Evolutionary conservation across 92 coral and sea anemone genomes (phyloP).

Genomic region (Umimayanthus kanabou): DNA sequence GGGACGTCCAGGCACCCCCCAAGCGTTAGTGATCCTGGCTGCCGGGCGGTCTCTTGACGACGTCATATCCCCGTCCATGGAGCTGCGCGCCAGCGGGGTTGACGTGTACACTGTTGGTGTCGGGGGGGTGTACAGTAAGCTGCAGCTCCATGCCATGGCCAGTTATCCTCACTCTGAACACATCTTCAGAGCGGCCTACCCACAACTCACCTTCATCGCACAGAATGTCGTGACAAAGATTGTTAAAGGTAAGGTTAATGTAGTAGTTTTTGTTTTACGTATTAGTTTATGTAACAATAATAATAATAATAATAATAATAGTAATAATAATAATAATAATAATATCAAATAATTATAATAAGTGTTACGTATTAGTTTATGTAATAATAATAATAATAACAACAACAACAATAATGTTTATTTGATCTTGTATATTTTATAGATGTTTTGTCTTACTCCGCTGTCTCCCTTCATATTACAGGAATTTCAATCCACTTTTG

Average conservation of each 20-base stretch:
- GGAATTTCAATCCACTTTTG: constrained; percentile 88
- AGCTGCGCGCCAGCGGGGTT: constrained; percentile 62
- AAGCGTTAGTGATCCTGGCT: constrained; percentile 71
- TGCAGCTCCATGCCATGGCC: constrained; percentile 91
- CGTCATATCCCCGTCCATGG: constrained; percentile 81
- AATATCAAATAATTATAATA: too few species aligned
- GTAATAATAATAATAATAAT: too few species aligned
- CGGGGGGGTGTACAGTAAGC: constrained; percentile 74
- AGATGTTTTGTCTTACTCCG: not conserved
- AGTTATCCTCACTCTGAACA: constrained; percentile 89
- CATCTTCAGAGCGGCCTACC: constrained; percentile 61
- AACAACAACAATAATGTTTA: too few species aligned
- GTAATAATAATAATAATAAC: too few species aligned
- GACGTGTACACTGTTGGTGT: constrained; percentile 86
- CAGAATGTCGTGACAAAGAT: constrained; percentile 88
- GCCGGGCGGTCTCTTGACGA: constrained; percentile 89
- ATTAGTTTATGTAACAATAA: too few species aligned
- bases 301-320: too few species aligned
- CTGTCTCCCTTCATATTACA: constrained; percentile 2
- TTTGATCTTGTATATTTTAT: too few species aligned
- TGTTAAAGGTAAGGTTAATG: constrained; percentile 60
- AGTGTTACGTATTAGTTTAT: too few species aligned
- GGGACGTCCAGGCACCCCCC: constrained; percentile 72
- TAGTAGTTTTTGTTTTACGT: too few species aligned
- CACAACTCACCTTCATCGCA: constrained; percentile 71